phyloP scores from a whole-genome alignment of 2,797 vertebrate species.

The Melanotaenia pygmaea region DNA sequence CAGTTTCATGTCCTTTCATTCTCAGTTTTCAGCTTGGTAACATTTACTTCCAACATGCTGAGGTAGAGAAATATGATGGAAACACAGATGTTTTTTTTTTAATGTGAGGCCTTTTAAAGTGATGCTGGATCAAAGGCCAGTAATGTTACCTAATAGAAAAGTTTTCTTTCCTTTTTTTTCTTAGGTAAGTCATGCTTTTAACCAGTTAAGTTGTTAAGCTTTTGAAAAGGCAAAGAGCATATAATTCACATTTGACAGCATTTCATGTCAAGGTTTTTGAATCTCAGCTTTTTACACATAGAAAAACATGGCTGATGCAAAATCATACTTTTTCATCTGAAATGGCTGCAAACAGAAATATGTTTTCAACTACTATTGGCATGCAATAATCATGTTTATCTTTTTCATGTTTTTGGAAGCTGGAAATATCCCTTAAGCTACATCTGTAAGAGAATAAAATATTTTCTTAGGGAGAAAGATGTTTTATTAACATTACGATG shows the following conservation, averaged over 20 bases:
- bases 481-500: slow-evolving; percentile 19
- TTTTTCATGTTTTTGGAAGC: background rate
- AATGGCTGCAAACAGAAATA: background rate
- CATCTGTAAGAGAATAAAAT: background rate
- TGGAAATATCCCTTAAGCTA: background rate
- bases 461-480: slow-evolving; percentile 25
- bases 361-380: background rate
- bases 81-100: background rate
- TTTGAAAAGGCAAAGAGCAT: too few relatives aligned
- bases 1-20: background rate
- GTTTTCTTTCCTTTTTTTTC: background rate
- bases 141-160: background rate
- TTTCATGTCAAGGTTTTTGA: background rate
- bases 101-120: background rate
- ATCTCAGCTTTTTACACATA: background rate
- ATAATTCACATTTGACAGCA: background rate
- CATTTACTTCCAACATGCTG: background rate
- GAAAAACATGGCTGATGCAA: background rate
- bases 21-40: background rate
- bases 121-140: background rate
- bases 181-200: background rate
- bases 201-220: background rate
- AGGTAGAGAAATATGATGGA: background rate
- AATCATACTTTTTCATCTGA: background rate
- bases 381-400: background rate